These are phyloP conservation scores for Anoplolepis gracilipes DNA, from an alignment of 1,140 invertebrate species.

Conservation along the genomic window DNA sequence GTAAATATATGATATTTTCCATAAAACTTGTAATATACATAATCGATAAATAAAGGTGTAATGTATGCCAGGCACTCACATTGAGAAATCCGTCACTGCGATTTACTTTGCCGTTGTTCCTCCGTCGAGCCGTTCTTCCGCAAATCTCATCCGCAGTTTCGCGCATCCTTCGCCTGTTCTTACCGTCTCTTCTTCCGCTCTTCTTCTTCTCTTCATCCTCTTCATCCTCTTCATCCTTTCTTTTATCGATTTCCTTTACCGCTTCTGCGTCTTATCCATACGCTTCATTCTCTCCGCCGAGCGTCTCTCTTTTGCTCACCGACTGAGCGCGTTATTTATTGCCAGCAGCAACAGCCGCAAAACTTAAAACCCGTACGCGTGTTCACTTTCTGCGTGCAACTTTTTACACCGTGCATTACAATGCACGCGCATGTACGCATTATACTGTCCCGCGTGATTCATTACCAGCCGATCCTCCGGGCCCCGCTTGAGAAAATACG, in stretches of 20 bases:
- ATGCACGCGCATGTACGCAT: conserved; percentile 78
- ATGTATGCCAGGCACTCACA: background rate
- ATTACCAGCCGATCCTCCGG: conserved; percentile 79
- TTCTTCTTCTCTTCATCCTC: background rate
- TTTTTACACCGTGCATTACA: conserved; percentile 80
- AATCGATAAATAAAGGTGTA: background rate
- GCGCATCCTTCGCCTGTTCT: conserved; percentile 34
- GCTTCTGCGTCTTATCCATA: conserved; percentile 51
- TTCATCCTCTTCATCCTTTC: conserved; percentile 20
- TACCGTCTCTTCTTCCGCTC: conserved; percentile 44
- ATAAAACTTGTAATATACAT: background rate
- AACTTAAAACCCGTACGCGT: conserved; percentile 75
- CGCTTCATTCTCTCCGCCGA: conserved; percentile 30
- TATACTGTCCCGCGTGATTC: conserved; percentile 82
- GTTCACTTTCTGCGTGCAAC: conserved; percentile 70
- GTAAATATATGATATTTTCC: background rate
- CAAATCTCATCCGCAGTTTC: conserved; percentile 38
- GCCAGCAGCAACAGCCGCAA: conserved; percentile 71
- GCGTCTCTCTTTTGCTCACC: conserved; percentile 64
- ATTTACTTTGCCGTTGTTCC: conserved; percentile 34
- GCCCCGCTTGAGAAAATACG: conserved; percentile 81
- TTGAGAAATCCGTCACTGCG: background rate
- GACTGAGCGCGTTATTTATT: conserved; percentile 76
- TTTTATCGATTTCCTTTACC: background rate
- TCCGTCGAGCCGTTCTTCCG: conserved; percentile 32